A percentile compares a stretch with the other conserved stretches of the same genome.
Evolutionary conservation across 2,888 invertebrate species (phyloP).

Genomic region (Ophraella communa): DNA sequence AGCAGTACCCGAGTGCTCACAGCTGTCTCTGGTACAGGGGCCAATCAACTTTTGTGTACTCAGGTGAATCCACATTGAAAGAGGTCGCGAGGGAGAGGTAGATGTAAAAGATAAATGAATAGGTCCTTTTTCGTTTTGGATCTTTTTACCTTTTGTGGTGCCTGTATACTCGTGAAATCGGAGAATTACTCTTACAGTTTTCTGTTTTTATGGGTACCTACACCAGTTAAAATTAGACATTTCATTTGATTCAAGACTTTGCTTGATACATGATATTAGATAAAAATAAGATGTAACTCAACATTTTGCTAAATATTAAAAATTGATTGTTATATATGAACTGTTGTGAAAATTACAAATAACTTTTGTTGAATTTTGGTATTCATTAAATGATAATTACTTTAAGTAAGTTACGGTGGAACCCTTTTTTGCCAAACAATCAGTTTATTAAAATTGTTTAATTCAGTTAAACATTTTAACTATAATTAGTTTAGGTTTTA

Average conservation of each 20-base stretch:
- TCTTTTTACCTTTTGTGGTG: conserved; percentile 4
- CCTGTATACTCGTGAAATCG: not conserved
- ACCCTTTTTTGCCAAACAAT: too few relatives aligned
- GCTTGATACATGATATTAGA: not conserved
- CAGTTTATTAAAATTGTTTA: too few relatives aligned
- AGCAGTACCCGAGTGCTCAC: conserved; percentile 6
- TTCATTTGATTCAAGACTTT: conserved; percentile 4
- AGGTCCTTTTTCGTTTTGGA: conserved; percentile 4
- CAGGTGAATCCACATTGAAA: conserved; percentile 26
- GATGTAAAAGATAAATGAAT: conserved; percentile 5
- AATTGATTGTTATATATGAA: too few relatives aligned
- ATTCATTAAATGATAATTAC: too few relatives aligned
- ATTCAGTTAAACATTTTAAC: too few relatives aligned
- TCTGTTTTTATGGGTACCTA: not conserved
- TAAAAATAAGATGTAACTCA: too few relatives aligned
- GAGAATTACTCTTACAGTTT: not conserved
- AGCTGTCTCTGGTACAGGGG: conserved; percentile 19
- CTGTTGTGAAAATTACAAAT: too few relatives aligned
- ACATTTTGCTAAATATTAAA: too few relatives aligned
- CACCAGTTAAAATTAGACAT: not conserved
- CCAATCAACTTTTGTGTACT: conserved; percentile 28
- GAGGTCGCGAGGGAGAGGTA: conserved; percentile 4
- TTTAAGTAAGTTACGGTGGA: too few relatives aligned
- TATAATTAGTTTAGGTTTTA: too few relatives aligned
- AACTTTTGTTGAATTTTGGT: too few relatives aligned